Percentiles rank a stretch among this genome's conserved stretches.
These are phyloP conservation scores for Drosophila neonasuta DNA, from an alignment of 2,888 invertebrate genomes.

Conservation along the genomic window DNA sequence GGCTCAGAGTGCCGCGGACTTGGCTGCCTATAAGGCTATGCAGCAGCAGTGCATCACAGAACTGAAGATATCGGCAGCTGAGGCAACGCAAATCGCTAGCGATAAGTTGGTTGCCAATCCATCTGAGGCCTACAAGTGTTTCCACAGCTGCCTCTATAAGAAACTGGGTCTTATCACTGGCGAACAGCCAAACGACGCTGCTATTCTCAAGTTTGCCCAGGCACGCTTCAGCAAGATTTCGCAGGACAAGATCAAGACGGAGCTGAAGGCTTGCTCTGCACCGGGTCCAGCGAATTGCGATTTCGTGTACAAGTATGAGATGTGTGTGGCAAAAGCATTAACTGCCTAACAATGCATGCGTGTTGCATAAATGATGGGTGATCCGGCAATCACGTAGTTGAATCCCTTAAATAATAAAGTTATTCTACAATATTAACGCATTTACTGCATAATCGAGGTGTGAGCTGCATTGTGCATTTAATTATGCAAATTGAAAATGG, in stretches of 20 bases:
- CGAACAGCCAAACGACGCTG: slow-evolving; percentile 41
- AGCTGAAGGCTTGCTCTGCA: slow-evolving; percentile 37
- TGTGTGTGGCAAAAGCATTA: slow-evolving; percentile 54
- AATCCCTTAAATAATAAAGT: slow-evolving; percentile 67
- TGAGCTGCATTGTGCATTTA: slow-evolving; percentile 55
- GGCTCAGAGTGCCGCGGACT: slow-evolving; percentile 50
- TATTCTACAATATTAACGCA: slow-evolving; percentile 69
- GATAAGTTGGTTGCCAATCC: slow-evolving; percentile 50
- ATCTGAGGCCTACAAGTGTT: slow-evolving; percentile 62
- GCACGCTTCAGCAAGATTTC: slow-evolving; percentile 37
- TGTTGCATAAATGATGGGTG: slow-evolving; percentile 47
- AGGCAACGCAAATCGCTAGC: slow-evolving; percentile 39
- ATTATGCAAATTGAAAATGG: slow-evolving; percentile 73
- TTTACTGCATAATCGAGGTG: slow-evolving; percentile 54
- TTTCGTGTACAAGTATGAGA: slow-evolving; percentile 47
- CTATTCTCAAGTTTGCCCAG: slow-evolving; percentile 44
- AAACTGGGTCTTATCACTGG: slow-evolving; percentile 55
- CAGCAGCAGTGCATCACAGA: slow-evolving; percentile 64
- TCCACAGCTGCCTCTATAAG: slow-evolving; percentile 56
- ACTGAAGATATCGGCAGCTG: slow-evolving; percentile 42
- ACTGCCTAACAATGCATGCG: slow-evolving; percentile 36
- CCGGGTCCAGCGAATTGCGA: slow-evolving; percentile 41
- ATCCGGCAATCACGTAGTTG: slow-evolving; percentile 47
- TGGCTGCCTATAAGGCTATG: slow-evolving; percentile 46
- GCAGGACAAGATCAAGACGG: slow-evolving; percentile 51